Evolutionary conservation across 2,888 invertebrate genomes (phyloP), one percentile per base, ranked within the genome.

Genomic region (Lochmaea crataegi): DNA sequence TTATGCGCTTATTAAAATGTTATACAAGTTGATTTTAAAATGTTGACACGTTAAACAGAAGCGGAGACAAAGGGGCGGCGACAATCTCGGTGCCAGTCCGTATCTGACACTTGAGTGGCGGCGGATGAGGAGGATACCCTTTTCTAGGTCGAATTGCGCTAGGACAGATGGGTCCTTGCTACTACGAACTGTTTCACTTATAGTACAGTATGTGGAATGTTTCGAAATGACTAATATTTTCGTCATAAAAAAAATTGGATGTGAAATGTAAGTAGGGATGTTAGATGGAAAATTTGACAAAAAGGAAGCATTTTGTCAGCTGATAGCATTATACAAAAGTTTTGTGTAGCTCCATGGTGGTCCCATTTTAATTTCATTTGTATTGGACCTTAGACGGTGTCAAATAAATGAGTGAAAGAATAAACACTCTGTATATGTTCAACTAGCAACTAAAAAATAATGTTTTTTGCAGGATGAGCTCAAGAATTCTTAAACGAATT

Each of bases 61-160:
- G 67, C 45, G 16, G 16, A 22, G 22, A 22, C 14, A 53, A 22
- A 53, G 51, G n/a, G 57, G 32, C 53, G 16, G 26, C 22, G n/a
- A 56, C 32, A 22, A 61, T 14, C 6, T 38, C 18, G 53, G 42
- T 60, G 68, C 68, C 18, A 68, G 69, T 70, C 69, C 69, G 64
- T 64, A 70, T 64, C 69, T 70, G 69, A 26, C 48, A 68, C 48
- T 51, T 51, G 48, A 63, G 58, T 61, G 65, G 42, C 65, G 57
- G 18, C 42, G 69, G 41, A 64, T 69, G 14, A 12, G 65, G n/a
- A 53, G 65, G n/a, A 53, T 53, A 53, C 48, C 68, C 65, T 51
- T 48, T 45, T 71, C 45, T 68, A 74, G 74, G 58, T 73, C 74
- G 73, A 74, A 74, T 75, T 75, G 75, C 73, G 73, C 69, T 61